Conservation (phyloP, 2,797 vertebrate genomes). For the Heliangelus exortis region DNA sequence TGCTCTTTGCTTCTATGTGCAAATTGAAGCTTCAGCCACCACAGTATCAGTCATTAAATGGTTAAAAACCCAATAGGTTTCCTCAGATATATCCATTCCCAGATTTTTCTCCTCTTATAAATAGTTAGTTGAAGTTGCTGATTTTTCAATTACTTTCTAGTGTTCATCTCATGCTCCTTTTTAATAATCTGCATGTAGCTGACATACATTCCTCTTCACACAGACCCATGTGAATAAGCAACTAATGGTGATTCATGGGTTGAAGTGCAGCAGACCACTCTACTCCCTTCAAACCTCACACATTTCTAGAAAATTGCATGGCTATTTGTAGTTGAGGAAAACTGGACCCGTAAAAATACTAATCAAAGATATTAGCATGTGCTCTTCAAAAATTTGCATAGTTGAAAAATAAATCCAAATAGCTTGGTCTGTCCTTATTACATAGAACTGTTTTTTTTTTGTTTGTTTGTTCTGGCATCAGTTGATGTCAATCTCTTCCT, state of each 20-base stretch:
- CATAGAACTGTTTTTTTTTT: background rate
- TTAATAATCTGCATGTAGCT: background rate
- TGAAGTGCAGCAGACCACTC: background rate
- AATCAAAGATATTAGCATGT: background rate
- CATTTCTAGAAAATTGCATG: background rate
- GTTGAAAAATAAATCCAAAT: background rate
- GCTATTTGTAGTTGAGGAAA: background rate
- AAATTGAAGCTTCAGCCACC: background rate
- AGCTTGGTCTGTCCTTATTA: background rate
- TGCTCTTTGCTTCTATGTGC: background rate
- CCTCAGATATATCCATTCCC: background rate
- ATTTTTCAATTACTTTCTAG: background rate
- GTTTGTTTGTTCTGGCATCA: background rate
- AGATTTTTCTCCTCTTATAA: background rate
- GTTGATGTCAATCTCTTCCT: background rate
- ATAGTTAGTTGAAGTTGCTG: background rate
- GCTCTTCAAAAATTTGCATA: background rate
- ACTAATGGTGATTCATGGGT: background rate
- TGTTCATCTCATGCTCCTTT: background rate
- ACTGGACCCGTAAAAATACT: background rate
- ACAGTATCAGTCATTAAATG: background rate
- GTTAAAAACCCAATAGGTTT: background rate
- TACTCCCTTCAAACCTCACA: background rate
- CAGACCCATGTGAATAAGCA: background rate
- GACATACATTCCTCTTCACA: background rate